phyloP scores from a whole-genome alignment of 2,888 invertebrate genomes.

The Hybos culiciformis region DNA sequence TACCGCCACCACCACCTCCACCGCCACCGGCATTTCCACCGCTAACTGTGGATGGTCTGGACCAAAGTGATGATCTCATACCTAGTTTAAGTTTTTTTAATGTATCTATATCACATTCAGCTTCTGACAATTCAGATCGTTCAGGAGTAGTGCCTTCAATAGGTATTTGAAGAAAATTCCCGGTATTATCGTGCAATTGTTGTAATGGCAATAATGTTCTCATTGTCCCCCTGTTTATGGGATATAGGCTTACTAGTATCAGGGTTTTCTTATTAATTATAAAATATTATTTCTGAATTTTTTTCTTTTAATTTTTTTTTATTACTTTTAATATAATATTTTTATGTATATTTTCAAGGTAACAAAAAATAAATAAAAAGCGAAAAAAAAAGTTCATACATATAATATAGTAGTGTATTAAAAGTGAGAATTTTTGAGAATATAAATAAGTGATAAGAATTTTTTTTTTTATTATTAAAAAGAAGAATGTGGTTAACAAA shows the following conservation, averaged over 20 bases:
- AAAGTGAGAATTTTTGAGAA: too few relatives aligned
- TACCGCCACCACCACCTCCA: constrained; percentile 42
- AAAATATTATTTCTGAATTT: constrained; percentile 12
- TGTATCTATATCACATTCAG: constrained; percentile 60
- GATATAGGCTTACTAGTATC: constrained; percentile 18
- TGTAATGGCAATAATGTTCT: constrained; percentile 51
- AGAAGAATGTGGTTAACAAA: too few relatives aligned
- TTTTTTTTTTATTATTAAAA: constrained; percentile 4
- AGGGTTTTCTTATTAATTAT: constrained; percentile 16
- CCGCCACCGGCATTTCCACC: constrained; percentile 21
- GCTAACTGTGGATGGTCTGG: constrained; percentile 41
- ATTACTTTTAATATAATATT: constrained; percentile 8
- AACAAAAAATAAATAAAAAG: not conserved
- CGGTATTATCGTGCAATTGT: constrained; percentile 34
- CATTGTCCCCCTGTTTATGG: constrained; percentile 36
- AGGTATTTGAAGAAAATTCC: constrained; percentile 24
- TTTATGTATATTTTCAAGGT: constrained; percentile 10
- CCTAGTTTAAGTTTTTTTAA: constrained; percentile 58
- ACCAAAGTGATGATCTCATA: constrained; percentile 55
- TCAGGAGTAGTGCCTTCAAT: constrained; percentile 23
- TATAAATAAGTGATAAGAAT: too few relatives aligned
- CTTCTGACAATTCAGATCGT: constrained; percentile 51
- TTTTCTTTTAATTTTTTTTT: constrained; percentile 8
- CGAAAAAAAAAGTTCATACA: not conserved
- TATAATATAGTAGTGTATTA: too few relatives aligned